A percentile compares a stretch with the other conserved stretches of the same genome.
Evolutionary conservation across 2,797 vertebrate species (phyloP).

Genomic region (Geotrypetes seraphini): DNA sequence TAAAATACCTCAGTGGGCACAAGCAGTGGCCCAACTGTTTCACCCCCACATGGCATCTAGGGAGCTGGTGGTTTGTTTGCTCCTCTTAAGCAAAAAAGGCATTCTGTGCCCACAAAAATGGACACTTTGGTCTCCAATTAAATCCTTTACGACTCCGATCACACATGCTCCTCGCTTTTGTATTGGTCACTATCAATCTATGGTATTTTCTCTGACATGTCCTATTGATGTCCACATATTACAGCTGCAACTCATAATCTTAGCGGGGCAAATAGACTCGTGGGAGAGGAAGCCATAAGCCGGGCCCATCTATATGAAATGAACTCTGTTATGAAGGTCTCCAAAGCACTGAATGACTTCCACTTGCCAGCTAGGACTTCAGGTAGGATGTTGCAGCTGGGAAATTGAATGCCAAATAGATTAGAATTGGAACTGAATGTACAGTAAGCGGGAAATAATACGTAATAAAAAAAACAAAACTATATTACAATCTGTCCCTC

Average conservation of each 20-base stretch:
- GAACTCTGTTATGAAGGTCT: slow-evolving; percentile 29
- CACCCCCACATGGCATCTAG: too few relatives aligned
- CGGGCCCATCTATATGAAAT: slow-evolving; percentile 24
- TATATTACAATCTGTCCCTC: too few relatives aligned
- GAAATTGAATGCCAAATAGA: slow-evolving; percentile 7
- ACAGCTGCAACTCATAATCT: slow-evolving; percentile 52
- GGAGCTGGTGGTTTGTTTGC: too few relatives aligned
- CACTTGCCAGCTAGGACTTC: slow-evolving; percentile 22
- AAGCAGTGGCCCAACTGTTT: too few relatives aligned
- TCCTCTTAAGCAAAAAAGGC: too few relatives aligned
- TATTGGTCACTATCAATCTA: slow-evolving; percentile 38
- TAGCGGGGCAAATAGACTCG: slow-evolving; percentile 39
- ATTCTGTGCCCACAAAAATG: slow-evolving; percentile 6
- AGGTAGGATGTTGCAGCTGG: slow-evolving; percentile 17
- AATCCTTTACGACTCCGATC: slow-evolving; percentile 38
- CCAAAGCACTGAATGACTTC: slow-evolving; percentile 29
- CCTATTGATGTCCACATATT: slow-evolving; percentile 46
- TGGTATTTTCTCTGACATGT: slow-evolving; percentile 34
- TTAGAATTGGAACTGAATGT: slow-evolving; percentile 3
- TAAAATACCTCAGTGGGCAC: slow-evolving; percentile 14
- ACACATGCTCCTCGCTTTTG: slow-evolving; percentile 36
- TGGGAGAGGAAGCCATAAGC: slow-evolving; percentile 28
- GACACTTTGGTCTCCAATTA: slow-evolving; percentile 18
- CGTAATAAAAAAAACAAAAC: too few relatives aligned
- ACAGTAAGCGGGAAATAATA: not conserved